Conservation (phyloP, 2,888 invertebrate genomes). For the Gnatocerus cornutus region DNA sequence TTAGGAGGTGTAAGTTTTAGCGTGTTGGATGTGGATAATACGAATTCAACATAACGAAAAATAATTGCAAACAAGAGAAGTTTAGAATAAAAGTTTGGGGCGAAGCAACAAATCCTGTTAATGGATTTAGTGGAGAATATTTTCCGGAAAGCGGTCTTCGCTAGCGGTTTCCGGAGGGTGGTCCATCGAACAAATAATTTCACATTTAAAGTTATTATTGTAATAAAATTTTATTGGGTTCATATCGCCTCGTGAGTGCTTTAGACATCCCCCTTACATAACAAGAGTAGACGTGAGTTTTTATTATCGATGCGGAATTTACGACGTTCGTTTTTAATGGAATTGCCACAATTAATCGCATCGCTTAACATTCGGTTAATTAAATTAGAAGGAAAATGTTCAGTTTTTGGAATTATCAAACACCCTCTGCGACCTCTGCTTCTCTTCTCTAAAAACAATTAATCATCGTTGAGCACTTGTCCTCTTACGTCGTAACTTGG, state of each 20-base stretch:
- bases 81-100: constrained; percentile 14
- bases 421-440: constrained; percentile 1
- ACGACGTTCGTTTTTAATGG: too few species aligned
- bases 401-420: not conserved
- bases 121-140: constrained; percentile 27
- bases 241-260: constrained; percentile 14
- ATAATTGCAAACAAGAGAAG: constrained; percentile 16
- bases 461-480: constrained; percentile 1
- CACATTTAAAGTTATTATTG: constrained; percentile 36
- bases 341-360: too few species aligned
- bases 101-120: constrained; percentile 16
- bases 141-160: constrained; percentile 4
- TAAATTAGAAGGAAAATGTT: too few species aligned
- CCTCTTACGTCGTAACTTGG: constrained; percentile 4
- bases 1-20: constrained; percentile 12
- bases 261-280: constrained; percentile 19
- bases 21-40: not conserved
- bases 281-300: constrained; percentile 19
- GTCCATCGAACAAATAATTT: constrained; percentile 30
- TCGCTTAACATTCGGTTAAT: too few species aligned
- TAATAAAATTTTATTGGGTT: constrained; percentile 35
- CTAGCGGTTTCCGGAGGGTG: constrained; percentile 14
- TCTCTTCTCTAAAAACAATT: not conserved
- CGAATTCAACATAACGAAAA: constrained; percentile 24
- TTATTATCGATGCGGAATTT: constrained; percentile 4